Percentiles rank a stretch among this genome's conserved stretches.
phyloP scores from a whole-genome alignment of 2,113 vertebrate species.

The Dasyornis broadbenti region DNA sequence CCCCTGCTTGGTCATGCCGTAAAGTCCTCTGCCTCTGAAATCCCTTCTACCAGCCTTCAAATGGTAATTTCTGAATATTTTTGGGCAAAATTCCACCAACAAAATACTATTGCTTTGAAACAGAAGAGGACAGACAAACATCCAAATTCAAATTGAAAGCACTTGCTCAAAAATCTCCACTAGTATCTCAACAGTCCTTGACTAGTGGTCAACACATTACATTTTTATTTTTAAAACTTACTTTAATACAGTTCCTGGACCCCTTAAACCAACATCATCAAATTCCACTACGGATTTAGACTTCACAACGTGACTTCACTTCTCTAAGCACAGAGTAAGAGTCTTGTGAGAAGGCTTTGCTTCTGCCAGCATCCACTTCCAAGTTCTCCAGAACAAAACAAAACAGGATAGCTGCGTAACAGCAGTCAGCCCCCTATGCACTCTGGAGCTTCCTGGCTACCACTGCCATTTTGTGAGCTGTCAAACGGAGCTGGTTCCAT shows the following conservation, averaged over 20 bases:
- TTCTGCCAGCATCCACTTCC: constrained; percentile 47
- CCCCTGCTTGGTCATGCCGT: neutral
- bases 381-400: constrained; percentile 16
- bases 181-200: neutral
- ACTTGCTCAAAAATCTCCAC: neutral
- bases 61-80: neutral
- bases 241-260: neutral
- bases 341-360: constrained; percentile 18
- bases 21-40: neutral
- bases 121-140: neutral
- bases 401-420: neutral
- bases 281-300: constrained; percentile 33
- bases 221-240: neutral
- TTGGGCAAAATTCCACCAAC: neutral
- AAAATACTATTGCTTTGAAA: neutral
- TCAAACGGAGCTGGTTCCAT: neutral
- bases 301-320: constrained; percentile 33
- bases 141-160: constrained; percentile 13
- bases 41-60: neutral
- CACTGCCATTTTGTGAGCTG: neutral
- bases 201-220: neutral
- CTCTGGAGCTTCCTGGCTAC: neutral
- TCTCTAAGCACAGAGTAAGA: constrained; percentile 29
- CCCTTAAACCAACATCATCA: neutral
- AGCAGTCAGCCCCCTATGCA: neutral